phyloP scores from a whole-genome alignment of 1,140 invertebrate species.

The Musca domestica region DNA sequence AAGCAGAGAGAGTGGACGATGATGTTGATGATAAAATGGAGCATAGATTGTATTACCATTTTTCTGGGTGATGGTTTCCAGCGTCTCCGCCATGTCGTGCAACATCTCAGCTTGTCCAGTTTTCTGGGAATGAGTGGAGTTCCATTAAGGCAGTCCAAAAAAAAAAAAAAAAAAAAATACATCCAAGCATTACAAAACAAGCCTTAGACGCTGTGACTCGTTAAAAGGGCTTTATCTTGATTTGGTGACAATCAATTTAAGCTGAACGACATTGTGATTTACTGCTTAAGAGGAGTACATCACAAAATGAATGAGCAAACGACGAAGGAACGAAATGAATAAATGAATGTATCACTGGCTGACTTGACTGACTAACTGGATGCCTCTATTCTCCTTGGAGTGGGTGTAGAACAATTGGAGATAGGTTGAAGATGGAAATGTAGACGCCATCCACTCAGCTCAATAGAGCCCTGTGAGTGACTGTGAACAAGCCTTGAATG shows the following conservation, averaged over 20 bases:
- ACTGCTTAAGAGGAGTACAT: background rate
- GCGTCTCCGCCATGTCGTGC: too few species aligned
- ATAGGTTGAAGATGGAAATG: too few species aligned
- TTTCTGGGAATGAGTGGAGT: background rate
- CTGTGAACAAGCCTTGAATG: too few species aligned
- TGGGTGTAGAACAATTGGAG: too few species aligned
- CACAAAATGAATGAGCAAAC: background rate
- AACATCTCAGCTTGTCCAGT: too few species aligned
- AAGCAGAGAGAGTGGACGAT: background rate
- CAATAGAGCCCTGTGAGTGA: too few species aligned
- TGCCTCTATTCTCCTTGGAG: background rate
- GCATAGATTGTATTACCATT: slow-evolving; percentile 19
- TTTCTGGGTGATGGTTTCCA: background rate
- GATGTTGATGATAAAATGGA: slow-evolving; percentile 8
- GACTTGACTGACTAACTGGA: background rate
- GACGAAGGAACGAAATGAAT: background rate
- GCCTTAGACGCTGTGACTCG: slow-evolving; percentile 8
- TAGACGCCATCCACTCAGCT: too few species aligned
- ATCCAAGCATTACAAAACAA: background rate
- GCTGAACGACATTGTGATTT: slow-evolving; percentile 21
- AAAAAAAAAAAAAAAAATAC: too few species aligned
- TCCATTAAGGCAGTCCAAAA: background rate
- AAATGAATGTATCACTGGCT: background rate
- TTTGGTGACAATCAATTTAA: slow-evolving; percentile 22
- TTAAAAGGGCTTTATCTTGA: slow-evolving; percentile 22